Evolutionary conservation across 2,888 invertebrate genomes (phyloP).

Genomic region (Dasysyrphus tricinctus): DNA sequence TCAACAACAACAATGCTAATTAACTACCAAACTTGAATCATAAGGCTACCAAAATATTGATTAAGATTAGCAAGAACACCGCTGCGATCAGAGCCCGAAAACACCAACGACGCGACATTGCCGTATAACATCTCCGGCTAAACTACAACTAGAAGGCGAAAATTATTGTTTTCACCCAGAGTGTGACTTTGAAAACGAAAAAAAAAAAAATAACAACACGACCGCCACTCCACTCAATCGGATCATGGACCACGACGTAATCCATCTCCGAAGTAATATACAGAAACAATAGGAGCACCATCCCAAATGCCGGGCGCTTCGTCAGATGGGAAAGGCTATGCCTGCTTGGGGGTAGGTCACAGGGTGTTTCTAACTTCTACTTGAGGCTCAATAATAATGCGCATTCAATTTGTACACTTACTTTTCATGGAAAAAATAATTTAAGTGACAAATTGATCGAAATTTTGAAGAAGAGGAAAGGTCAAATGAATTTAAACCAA

Average conservation of each 20-base stretch:
- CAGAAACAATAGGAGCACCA: conserved; percentile 31
- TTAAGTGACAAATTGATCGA: too few species aligned
- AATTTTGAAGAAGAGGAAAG: too few species aligned
- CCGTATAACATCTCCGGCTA: conserved; percentile 61
- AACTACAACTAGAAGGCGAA: conserved; percentile 50
- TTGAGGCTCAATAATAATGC: not conserved
- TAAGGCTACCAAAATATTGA: conserved; percentile 45
- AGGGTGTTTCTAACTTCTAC: not conserved
- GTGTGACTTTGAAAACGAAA: conserved; percentile 54
- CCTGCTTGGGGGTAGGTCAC: not conserved
- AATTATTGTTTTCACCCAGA: conserved; percentile 52
- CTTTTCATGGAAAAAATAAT: too few species aligned
- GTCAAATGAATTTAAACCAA: too few species aligned
- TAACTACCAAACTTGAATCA: conserved; percentile 51
- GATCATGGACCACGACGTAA: conserved; percentile 65
- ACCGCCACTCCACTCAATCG: conserved; percentile 50
- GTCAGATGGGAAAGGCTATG: conserved; percentile 13
- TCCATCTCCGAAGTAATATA: conserved; percentile 33
- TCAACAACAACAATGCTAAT: conserved; percentile 19
- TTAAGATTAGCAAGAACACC: conserved; percentile 50
- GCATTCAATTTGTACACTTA: too few species aligned
- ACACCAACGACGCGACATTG: conserved; percentile 66
- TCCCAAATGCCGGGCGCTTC: conserved; percentile 31
- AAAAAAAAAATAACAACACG: not conserved
- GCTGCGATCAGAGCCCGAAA: conserved; percentile 56